A percentile compares a stretch with the other conserved stretches of the same genome.
Evolutionary conservation across 1,140 invertebrate species (phyloP).

Genomic region (Batillaria attramentaria): DNA sequence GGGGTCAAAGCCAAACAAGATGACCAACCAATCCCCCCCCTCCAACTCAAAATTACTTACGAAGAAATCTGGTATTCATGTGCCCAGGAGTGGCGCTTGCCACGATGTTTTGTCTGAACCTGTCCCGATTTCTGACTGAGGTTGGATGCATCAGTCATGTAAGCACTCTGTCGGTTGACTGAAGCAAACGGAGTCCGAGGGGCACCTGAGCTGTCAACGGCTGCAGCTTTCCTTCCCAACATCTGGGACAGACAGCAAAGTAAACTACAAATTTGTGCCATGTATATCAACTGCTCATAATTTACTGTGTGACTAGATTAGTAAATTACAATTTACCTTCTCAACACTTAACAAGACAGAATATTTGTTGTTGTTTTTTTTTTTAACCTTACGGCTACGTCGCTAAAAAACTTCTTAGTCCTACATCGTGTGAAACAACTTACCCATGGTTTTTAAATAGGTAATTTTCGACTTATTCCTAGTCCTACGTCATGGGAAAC

Average conservation of each 20-base stretch:
- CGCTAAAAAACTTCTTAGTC: too few species aligned
- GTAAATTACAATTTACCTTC: too few species aligned
- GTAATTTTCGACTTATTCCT: too few species aligned
- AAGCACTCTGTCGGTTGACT: conserved; percentile 9
- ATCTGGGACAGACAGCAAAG: too few species aligned
- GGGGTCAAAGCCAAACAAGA: too few species aligned
- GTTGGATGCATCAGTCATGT: not conserved
- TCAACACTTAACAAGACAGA: not conserved
- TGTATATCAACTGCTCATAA: not conserved
- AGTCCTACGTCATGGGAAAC: too few species aligned
- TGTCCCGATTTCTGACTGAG: not conserved
- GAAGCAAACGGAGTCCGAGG: conserved; percentile 22
- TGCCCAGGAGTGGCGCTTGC: conserved; percentile 3
- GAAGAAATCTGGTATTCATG: not conserved
- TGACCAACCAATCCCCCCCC: too few species aligned
- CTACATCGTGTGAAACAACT: too few species aligned
- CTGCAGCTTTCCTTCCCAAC: not conserved
- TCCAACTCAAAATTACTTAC: too few species aligned
- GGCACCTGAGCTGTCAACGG: not conserved
- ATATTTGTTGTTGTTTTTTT: not conserved
- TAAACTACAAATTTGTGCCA: too few species aligned
- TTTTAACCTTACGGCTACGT: too few species aligned
- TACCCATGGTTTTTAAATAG: too few species aligned
- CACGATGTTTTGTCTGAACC: not conserved
- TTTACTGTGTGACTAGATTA: conserved; percentile 5